Evolutionary conservation across 2,797 vertebrate species (phyloP).

Genomic region (Acomys russatus): DNA sequence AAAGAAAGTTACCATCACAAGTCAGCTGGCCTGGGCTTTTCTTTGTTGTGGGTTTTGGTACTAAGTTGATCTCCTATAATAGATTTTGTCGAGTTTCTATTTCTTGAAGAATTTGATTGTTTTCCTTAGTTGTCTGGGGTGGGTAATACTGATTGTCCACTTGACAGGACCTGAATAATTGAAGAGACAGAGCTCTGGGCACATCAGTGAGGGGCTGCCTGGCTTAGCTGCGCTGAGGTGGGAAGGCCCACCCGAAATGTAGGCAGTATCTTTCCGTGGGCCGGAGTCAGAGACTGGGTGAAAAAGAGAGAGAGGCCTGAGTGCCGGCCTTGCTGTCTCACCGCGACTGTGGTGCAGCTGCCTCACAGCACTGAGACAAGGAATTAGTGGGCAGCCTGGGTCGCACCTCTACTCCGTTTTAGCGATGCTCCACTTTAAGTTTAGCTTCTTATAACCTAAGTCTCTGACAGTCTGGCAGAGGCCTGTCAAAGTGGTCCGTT

Average conservation of each 20-base stretch:
- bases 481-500: neutral
- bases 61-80: neutral
- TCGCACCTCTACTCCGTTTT: too few species aligned
- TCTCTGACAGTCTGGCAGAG: neutral
- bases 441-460: neutral
- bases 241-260: neutral
- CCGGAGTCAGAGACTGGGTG: neutral
- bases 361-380: neutral
- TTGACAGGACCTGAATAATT: neutral
- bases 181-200: neutral
- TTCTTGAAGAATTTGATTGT: neutral
- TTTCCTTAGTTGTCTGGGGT: neutral
- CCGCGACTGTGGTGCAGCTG: neutral
- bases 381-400: neutral
- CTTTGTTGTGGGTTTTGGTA: neutral
- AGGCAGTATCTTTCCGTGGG: neutral
- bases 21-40: neutral
- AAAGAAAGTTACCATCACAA: constrained; percentile 6
- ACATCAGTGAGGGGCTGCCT: neutral
- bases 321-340: neutral
- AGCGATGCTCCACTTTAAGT: neutral
- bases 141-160: neutral
- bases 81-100: neutral
- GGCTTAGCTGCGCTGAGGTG: neutral
- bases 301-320: too few species aligned